Evolutionary conservation across 2,113 vertebrate genomes (phyloP), one percentile per base, ranked within the genome.

Genomic region (Nyctereutes procyonoides): DNA sequence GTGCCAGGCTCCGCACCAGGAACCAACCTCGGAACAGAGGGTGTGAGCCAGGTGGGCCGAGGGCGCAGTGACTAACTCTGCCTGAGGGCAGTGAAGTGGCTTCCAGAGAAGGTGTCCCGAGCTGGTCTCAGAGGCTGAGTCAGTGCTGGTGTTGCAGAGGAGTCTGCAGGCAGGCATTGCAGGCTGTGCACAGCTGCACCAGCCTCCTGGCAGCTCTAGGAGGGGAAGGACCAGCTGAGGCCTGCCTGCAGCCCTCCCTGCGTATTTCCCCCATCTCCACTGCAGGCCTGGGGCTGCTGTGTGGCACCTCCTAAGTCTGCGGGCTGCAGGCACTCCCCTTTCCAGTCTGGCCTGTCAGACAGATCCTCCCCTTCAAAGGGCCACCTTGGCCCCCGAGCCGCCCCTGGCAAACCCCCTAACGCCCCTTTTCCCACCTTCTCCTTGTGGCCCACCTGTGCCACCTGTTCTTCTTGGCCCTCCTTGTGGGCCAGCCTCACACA

Each of bases 321-420:
- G 0, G 13, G 38, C 96, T 88, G 38, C 74, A 43, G 63, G 69
- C 20, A 7, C 81, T 63, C 48, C 67, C 28, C 85, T 97, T 96
- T 88, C 91, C 82, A 69, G 85, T 91, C 55, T 32, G 82, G 82
- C 91, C 95, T 91, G 88, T 95, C 38, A 30, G 35, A 55, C 53
- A 0, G 19, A 79, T 84, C 43, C 86, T 89, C 35, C 8, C 63
- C 71, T 96, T 90, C 85, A 74, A 69, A 94, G 85, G n/a, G 65
- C 84, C 32, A 53, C 69, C 3, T 55, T 10, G 2, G 30, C 73
- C 95, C 71, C 60, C 48, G 3, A 51, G 74, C 74, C 1, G 0
- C n/a, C 86, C 51, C 48, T 5, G 0, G 20, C 10, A 43, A 58
- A 11, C 28, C 84, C 65, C 53, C 14, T 55, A 35, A 35, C 0